A percentile compares a stretch with the other conserved stretches of the same genome.
phyloP scores from a whole-genome alignment of 2,888 invertebrate species.

The Apodemia zela region DNA sequence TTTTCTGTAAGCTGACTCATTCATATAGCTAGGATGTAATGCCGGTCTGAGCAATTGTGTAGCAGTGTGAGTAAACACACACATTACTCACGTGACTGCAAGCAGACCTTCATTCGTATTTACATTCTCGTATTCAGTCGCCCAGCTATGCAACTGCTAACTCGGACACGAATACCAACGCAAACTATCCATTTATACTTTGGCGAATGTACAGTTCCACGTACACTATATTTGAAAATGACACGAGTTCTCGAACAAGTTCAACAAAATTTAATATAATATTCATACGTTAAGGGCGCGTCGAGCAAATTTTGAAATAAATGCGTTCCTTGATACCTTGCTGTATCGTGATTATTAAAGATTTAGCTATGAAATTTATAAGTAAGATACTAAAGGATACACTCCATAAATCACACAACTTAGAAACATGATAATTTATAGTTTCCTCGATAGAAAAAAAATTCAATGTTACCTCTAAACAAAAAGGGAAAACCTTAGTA shows the following conservation, averaged over 20 bases:
- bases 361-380: no score
- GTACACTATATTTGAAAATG: constrained; percentile 27
- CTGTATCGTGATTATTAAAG: no score
- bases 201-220: constrained; percentile 29
- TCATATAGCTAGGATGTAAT: constrained; percentile 11
- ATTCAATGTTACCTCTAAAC: no score
- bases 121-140: constrained; percentile 34
- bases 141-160: constrained; percentile 31
- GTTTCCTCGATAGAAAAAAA: no score
- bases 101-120: constrained; percentile 26
- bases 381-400: no score
- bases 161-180: constrained; percentile 31
- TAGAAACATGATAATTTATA: no score
- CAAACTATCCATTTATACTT: constrained; percentile 35
- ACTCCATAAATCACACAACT: no score
- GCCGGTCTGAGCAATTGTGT: constrained; percentile 6
- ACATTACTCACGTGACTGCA: constrained; percentile 31
- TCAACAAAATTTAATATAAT: neutral
- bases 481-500: no score
- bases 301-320: no score
- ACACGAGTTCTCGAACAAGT: constrained; percentile 18
- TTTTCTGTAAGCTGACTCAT: constrained; percentile 7
- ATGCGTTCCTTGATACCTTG: no score
- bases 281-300: neutral
- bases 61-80: constrained; percentile 24